Evolutionary conservation across 2,797 vertebrate species (phyloP).

Genomic region (Orestias chungarensis): DNA sequence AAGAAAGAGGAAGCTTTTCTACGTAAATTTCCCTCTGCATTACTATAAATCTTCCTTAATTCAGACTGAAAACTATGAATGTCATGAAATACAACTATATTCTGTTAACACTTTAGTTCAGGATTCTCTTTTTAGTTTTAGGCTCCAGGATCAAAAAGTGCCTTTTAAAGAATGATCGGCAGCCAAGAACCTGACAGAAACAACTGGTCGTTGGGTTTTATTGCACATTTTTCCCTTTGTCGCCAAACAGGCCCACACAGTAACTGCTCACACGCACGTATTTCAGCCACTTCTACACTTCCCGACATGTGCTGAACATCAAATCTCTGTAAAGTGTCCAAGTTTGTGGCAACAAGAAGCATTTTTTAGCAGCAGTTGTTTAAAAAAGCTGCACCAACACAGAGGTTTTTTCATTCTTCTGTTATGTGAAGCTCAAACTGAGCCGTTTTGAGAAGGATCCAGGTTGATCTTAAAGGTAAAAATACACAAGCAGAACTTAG

Average conservation of each 20-base stretch:
- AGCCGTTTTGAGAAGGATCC: not conserved
- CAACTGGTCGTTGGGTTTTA: not conserved
- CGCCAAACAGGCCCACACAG: not conserved
- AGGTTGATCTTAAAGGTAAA: conserved; percentile 2
- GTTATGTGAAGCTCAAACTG: not conserved
- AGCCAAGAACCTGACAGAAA: not conserved
- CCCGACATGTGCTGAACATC: not conserved
- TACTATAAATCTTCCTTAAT: not conserved
- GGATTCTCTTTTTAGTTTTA: not conserved
- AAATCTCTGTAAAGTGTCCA: not conserved
- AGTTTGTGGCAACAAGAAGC: not conserved
- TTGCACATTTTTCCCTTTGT: not conserved
- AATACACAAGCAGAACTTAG: conserved; percentile 9
- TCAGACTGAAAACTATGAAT: not conserved
- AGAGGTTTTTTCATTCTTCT: not conserved
- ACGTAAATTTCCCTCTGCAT: not conserved
- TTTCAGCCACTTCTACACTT: not conserved
- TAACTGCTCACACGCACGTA: not conserved
- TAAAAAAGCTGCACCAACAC: not conserved
- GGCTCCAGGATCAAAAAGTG: not conserved
- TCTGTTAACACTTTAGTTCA: not conserved
- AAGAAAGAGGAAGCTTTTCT: not conserved
- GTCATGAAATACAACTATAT: no score
- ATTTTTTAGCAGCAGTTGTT: not conserved
- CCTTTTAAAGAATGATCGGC: not conserved